These are phyloP conservation scores for Perdix hodgsoniae DNA, from an alignment of 2,797 vertebrate species.

Conservation along the genomic window DNA sequence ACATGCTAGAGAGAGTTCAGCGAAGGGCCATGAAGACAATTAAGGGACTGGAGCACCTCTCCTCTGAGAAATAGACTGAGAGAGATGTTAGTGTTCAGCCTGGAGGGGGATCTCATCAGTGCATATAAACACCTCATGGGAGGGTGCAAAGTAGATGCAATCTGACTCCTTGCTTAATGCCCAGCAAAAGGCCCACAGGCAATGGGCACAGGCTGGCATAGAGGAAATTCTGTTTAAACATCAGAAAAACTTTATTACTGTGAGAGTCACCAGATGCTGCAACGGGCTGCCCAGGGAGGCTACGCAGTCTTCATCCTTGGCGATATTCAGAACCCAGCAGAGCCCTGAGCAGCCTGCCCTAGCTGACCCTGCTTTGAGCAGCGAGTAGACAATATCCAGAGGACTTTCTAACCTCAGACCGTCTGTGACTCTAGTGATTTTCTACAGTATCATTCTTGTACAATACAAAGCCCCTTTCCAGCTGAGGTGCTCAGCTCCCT, in stretches of 20 bases:
- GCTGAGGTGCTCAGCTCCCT: background rate
- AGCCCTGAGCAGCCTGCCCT: background rate
- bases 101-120: background rate
- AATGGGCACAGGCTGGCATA: background rate
- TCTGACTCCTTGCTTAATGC: background rate
- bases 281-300: background rate
- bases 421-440: background rate
- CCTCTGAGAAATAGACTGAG: background rate
- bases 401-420: background rate
- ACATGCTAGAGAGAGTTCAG: background rate
- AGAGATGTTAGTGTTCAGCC: background rate
- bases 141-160: background rate
- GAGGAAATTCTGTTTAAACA: background rate
- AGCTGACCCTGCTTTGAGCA: background rate
- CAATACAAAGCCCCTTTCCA: background rate
- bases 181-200: background rate
- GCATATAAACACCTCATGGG: background rate
- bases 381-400: background rate
- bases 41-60: background rate
- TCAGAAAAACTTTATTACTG: background rate
- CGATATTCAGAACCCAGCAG: background rate
- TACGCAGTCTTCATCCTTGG: background rate
- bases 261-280: background rate
- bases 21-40: background rate
- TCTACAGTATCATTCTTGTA: background rate